Evolutionary conservation across 2,888 invertebrate genomes (phyloP).

Genomic region (Sinodicranocentrus sp.): DNA sequence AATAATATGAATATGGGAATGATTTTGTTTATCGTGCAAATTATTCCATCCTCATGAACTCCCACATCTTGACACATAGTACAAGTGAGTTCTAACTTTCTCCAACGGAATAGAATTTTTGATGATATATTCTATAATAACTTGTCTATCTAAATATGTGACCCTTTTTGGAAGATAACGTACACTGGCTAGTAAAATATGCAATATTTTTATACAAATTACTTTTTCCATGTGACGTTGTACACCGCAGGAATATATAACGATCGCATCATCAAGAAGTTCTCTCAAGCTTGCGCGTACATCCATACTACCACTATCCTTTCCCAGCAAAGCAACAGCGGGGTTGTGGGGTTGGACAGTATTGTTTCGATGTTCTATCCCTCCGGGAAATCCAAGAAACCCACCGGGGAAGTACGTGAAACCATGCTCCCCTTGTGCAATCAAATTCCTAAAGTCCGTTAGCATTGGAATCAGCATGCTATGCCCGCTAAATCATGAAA

Average conservation of each 20-base stretch:
- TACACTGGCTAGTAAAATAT: too few relatives aligned
- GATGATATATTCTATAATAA: too few relatives aligned
- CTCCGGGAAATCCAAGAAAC: conserved; percentile 68
- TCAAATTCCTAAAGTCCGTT: conserved; percentile 69
- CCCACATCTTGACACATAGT: too few relatives aligned
- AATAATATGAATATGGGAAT: neutral
- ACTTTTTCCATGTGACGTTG: conserved; percentile 82
- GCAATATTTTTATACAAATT: too few relatives aligned
- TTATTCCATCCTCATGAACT: too few relatives aligned
- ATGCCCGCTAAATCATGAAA: conserved; percentile 64
- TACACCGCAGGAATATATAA: conserved; percentile 84
- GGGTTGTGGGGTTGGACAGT: conserved; percentile 72
- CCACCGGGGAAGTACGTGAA: conserved; percentile 65
- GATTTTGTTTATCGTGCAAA: too few relatives aligned
- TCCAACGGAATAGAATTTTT: too few relatives aligned
- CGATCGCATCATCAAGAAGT: conserved; percentile 84
- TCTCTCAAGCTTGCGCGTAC: conserved; percentile 78
- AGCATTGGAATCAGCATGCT: conserved; percentile 75
- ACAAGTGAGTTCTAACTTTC: too few relatives aligned
- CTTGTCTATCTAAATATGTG: too few relatives aligned
- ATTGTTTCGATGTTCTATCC: conserved; percentile 61
- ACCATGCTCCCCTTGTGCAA: conserved; percentile 65
- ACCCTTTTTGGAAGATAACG: too few relatives aligned
- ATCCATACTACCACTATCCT: conserved; percentile 74
- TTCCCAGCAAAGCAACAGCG: conserved; percentile 69